phyloP scores from a whole-genome alignment of 2,888 invertebrate genomes.

The Drosophila pseudotakahashii region DNA sequence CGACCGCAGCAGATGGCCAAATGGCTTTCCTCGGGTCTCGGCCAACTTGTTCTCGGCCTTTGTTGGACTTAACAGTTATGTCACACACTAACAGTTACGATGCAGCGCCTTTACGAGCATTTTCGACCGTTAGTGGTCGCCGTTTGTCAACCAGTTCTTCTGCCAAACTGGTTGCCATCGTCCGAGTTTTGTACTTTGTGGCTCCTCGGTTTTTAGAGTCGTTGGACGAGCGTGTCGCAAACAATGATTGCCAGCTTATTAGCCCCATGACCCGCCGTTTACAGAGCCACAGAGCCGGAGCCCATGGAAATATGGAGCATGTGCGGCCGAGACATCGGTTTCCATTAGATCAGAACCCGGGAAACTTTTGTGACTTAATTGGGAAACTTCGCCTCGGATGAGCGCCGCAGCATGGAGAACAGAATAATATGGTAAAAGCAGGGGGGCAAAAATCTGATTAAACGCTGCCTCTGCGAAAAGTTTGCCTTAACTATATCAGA shows the following conservation, averaged over 20 bases:
- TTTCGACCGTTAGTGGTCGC: slow-evolving; percentile 65
- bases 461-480: slow-evolving; percentile 37
- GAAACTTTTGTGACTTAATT: slow-evolving; percentile 67
- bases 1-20: slow-evolving; percentile 15
- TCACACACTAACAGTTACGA: slow-evolving; percentile 46
- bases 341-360: slow-evolving; percentile 59
- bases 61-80: slow-evolving; percentile 62
- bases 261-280: slow-evolving; percentile 19
- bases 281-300: background rate
- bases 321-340: slow-evolving; percentile 56
- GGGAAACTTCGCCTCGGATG: slow-evolving; percentile 59
- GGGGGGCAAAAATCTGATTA: slow-evolving; percentile 58
- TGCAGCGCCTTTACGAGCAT: slow-evolving; percentile 55
- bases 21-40: slow-evolving; percentile 2
- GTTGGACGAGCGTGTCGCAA: slow-evolving; percentile 60
- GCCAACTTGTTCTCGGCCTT: slow-evolving; percentile 53
- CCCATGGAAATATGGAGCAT: slow-evolving; percentile 45
- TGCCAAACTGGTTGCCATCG: slow-evolving; percentile 55
- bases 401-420: slow-evolving; percentile 20
- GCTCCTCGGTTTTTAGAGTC: slow-evolving; percentile 26
- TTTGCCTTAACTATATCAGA: slow-evolving; percentile 46
- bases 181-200: slow-evolving; percentile 57
- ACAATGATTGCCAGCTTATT: slow-evolving; percentile 59
- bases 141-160: slow-evolving; percentile 55
- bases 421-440: slow-evolving; percentile 23